Evolutionary conservation across 2,113 vertebrate genomes (phyloP), one percentile per base, ranked within the genome.

Genomic region (Pangasianodon gigas): DNA sequence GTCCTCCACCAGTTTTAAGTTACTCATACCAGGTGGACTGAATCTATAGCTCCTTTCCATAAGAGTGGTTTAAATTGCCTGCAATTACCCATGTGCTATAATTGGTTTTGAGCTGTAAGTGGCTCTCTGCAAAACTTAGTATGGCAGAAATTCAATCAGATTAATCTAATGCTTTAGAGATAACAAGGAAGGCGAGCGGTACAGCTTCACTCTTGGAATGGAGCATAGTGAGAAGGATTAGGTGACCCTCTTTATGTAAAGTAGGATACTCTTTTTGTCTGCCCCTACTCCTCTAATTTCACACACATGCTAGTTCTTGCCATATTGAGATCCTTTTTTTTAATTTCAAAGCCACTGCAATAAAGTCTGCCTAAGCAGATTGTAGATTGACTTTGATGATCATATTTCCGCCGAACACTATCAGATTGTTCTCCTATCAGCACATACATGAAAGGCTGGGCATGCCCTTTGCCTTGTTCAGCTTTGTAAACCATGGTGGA

Each of bases 371-470:
- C 84, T 84, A 56, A 58, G 67, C 74, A 44, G 69, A 80, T 65
- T 82, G 44, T 75, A 92, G 85, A 90, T 83, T 79, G 48, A 41
- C 90, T 92, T 91, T 93, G 92, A 91, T 91, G 89, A 91, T 67
- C 75, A 37, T 86, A 88, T 92, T 87, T 90, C 87, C 32, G 88
- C 65, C 29, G 1, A 84, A n/a, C 14, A 10, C 65, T 82, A 67
- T 82, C 56, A 88, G 54, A 89, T 90, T 58, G 3, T 41, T 84
- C 62, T 90, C 82, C 26, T 41, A 37, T 85, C 75, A 67, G 44
- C 88, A 88, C 62, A 46, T 37, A 62, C 19, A 80, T 56, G 7
- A n/a, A 16, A 52, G 29, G 11, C 80, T 48, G 19, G 14, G 37
- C 65, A 48, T 87, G 54, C 74, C n/a, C 67, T 62, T 82, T 44